A percentile compares a stretch with the other conserved stretches of the same genome.
phyloP scores from a whole-genome alignment of 1,140 invertebrate genomes.

The Hyles vespertilio region DNA sequence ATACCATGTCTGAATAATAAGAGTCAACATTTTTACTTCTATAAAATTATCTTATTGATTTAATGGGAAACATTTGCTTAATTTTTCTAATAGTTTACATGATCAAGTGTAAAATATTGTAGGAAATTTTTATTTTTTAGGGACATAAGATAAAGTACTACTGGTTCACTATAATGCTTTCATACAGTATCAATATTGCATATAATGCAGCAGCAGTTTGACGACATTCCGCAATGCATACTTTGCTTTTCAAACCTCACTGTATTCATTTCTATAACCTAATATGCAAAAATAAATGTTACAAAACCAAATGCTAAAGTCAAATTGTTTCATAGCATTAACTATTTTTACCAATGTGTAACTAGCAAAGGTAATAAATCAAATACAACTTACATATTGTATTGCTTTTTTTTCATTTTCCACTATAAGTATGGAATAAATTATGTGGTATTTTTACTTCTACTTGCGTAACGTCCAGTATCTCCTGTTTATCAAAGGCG shows the following conservation, averaged over 20 bases:
- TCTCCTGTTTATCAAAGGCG: no score
- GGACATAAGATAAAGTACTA: slow-evolving; percentile 68
- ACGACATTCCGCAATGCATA: no score
- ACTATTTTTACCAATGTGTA: slow-evolving; percentile 74
- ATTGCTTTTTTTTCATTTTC: no score
- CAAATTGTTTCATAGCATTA: slow-evolving; percentile 72
- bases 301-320: slow-evolving; percentile 69
- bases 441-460: no score
- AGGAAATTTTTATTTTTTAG: slow-evolving; percentile 67
- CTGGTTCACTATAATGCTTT: slow-evolving; percentile 57
- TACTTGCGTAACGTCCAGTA: no score
- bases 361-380: slow-evolving; percentile 74
- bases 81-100: slow-evolving; percentile 42
- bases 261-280: slow-evolving; percentile 40
- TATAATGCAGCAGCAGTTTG: slow-evolving; percentile 25
- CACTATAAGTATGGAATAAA: no score
- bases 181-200: slow-evolving; percentile 29
- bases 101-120: slow-evolving; percentile 68
- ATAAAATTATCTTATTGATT: slow-evolving; percentile 21
- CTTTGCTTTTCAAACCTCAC: slow-evolving; percentile 10
- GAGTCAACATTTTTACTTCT: slow-evolving; percentile 25
- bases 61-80: slow-evolving; percentile 27
- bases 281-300: slow-evolving; percentile 56
- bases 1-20: slow-evolving; percentile 24
- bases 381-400: slow-evolving; percentile 46